phyloP scores from a whole-genome alignment of 1,140 invertebrate genomes.

The Rhagoletis zephyria region DNA sequence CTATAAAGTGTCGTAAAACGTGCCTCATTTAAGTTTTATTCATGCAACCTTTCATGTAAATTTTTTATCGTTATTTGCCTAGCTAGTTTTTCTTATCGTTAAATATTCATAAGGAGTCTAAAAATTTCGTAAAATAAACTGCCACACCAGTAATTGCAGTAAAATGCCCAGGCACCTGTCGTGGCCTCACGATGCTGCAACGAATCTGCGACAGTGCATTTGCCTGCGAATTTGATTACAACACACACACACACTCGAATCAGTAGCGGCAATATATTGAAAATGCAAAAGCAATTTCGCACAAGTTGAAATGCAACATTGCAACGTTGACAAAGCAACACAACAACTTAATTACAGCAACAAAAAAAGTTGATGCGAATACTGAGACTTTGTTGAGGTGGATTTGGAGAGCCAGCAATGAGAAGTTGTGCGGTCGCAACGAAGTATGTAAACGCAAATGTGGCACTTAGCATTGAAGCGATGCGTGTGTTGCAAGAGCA shows the following conservation, averaged over 20 bases:
- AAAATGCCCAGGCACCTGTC: constrained; percentile 43
- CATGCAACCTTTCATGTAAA: no score
- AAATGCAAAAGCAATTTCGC: constrained; percentile 36
- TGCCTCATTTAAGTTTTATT: no score
- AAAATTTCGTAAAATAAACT: not conserved
- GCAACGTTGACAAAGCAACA: constrained; percentile 49
- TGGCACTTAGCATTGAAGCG: not conserved
- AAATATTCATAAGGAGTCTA: constrained; percentile 7
- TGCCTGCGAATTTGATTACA: constrained; percentile 41
- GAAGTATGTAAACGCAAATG: constrained; percentile 16
- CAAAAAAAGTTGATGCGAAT: constrained; percentile 9
- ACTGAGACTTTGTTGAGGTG: not conserved
- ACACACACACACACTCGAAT: not conserved
- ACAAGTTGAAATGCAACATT: constrained; percentile 46
- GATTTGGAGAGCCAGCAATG: no score
- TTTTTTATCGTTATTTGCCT: no score
- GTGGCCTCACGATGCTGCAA: not conserved
- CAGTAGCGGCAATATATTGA: constrained; percentile 16
- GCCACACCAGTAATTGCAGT: constrained; percentile 20
- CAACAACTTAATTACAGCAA: constrained; percentile 41
- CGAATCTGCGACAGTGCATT: not conserved
- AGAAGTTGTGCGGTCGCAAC: not conserved
- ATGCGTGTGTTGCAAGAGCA: constrained; percentile 14
- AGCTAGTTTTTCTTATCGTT: no score
- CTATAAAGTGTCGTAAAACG: no score